Percentiles rank a stretch among this genome's conserved stretches.
Evolutionary conservation across 64 coral and sea anemone species (phyloP).

Genomic region (Actinia tenebrosa): DNA sequence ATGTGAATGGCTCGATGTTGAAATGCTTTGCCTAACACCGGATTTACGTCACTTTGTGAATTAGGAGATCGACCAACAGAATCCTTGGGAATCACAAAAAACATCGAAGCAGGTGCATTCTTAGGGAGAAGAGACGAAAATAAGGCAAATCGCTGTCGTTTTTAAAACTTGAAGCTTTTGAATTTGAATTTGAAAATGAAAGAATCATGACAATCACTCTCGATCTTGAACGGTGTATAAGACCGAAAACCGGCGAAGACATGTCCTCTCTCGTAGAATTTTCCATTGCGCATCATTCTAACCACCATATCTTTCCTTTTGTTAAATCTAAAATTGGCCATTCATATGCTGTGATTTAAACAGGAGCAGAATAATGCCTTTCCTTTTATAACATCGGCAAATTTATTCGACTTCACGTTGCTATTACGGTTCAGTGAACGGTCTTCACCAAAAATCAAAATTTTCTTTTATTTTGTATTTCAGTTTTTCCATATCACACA

Average conservation of each 20-base stretch:
- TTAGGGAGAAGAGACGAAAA: not conserved
- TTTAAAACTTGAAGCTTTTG: not conserved
- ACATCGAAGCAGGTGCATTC: slow-evolving; percentile 13
- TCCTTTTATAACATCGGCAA: not conserved
- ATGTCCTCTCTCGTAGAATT: too few species aligned
- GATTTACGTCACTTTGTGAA: slow-evolving; percentile 16
- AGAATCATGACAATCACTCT: not conserved
- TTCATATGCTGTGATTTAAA: not conserved
- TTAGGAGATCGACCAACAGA: slow-evolving; percentile 17
- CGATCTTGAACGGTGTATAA: not conserved
- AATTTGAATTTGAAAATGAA: not conserved
- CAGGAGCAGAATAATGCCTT: not conserved
- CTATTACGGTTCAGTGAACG: too few species aligned
- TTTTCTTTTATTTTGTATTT: too few species aligned
- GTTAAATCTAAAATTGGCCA: not conserved
- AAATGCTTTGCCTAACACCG: slow-evolving; percentile 1
- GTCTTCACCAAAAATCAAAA: too few species aligned
- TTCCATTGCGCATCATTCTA: not conserved
- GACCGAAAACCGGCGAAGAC: too few species aligned
- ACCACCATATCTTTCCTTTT: not conserved
- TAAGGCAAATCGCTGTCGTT: not conserved
- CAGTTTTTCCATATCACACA: too few species aligned
- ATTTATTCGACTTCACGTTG: not conserved
- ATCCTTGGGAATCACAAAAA: not conserved
- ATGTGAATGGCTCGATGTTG: slow-evolving; percentile 19